A percentile compares a stretch with the other conserved stretches of the same genome.
Evolutionary conservation across 1,140 invertebrate genomes (phyloP).

Genomic region (Catajapyx aquilonaris): DNA sequence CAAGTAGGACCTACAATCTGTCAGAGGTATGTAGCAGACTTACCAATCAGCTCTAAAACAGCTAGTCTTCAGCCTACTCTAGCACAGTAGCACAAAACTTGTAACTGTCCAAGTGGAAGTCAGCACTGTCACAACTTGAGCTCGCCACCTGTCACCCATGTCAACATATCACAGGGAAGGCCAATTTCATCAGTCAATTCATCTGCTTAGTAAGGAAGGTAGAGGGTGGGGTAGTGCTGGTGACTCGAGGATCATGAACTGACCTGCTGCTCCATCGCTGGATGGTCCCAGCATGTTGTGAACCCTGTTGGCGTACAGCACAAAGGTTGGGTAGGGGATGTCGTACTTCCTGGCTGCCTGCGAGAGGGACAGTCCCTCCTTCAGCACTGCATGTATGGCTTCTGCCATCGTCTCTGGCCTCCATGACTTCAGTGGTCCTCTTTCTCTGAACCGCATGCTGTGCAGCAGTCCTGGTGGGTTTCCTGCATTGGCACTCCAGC

Average conservation of each 20-base stretch:
- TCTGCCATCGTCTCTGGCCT: conserved; percentile 82
- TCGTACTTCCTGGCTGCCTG: conserved; percentile 79
- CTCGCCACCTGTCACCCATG: too few species aligned
- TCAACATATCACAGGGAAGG: too few species aligned
- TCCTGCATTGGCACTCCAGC: conserved; percentile 31
- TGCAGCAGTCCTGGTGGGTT: conserved; percentile 69
- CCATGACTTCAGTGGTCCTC: conserved; percentile 78
- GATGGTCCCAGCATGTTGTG: conserved; percentile 84
- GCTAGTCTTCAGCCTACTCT: too few species aligned
- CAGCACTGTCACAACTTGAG: too few species aligned
- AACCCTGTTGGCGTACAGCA: conserved; percentile 78
- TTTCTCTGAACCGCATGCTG: conserved; percentile 70
- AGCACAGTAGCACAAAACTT: too few species aligned
- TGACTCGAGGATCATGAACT: conserved; percentile 20
- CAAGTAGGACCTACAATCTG: too few species aligned
- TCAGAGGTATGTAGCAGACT: too few species aligned
- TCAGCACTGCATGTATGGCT: conserved; percentile 74
- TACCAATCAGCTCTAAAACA: too few species aligned
- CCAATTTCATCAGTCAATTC: too few species aligned
- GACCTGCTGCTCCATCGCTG: conserved; percentile 61
- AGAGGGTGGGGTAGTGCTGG: too few species aligned
- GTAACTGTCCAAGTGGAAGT: too few species aligned
- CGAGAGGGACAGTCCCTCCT: conserved; percentile 66
- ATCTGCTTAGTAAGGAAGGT: too few species aligned
- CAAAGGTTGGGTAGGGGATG: conserved; percentile 83